A percentile compares a stretch with the other conserved stretches of the same genome.
Evolutionary conservation across 1,140 invertebrate species (phyloP).

Genomic region (Drosophila ambigua): DNA sequence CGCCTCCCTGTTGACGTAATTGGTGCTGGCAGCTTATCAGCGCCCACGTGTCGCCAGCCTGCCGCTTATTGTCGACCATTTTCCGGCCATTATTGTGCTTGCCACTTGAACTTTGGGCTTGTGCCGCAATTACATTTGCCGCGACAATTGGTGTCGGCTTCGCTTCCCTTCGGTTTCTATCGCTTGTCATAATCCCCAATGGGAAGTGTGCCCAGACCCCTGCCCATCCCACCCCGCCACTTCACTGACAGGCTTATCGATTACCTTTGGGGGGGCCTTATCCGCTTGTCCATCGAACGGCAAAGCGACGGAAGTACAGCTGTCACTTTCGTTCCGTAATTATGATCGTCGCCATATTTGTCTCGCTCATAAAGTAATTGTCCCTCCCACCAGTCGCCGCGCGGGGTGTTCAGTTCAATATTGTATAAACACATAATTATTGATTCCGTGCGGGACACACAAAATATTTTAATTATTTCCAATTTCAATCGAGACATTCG

Average conservation of each 20-base stretch:
- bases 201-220: background rate
- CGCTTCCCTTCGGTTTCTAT: constrained; percentile 48
- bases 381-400: constrained; percentile 16
- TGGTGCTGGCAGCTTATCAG: constrained; percentile 57
- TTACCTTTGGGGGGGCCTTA: constrained; percentile 41
- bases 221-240: constrained; percentile 18
- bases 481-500: constrained; percentile 39
- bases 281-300: constrained; percentile 22
- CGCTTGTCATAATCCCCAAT: constrained; percentile 38
- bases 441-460: constrained; percentile 36
- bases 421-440: constrained; percentile 54
- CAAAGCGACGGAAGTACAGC: constrained; percentile 56
- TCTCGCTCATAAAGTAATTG: constrained; percentile 71
- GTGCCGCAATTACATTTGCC: constrained; percentile 62
- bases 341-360: constrained; percentile 74
- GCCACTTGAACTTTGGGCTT: constrained; percentile 45
- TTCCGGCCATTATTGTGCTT: constrained; percentile 68
- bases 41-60: constrained; percentile 70
- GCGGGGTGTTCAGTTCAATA: constrained; percentile 14
- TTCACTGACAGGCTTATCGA: constrained; percentile 30
- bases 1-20: constrained; percentile 42
- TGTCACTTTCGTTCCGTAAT: constrained; percentile 76
- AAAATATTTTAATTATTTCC: constrained; percentile 78
- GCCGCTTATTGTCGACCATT: constrained; percentile 55
- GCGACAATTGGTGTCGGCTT: constrained; percentile 50